These are phyloP conservation scores for Riparia riparia DNA, from an alignment of 2,113 vertebrate genomes.

Conservation along the genomic window DNA sequence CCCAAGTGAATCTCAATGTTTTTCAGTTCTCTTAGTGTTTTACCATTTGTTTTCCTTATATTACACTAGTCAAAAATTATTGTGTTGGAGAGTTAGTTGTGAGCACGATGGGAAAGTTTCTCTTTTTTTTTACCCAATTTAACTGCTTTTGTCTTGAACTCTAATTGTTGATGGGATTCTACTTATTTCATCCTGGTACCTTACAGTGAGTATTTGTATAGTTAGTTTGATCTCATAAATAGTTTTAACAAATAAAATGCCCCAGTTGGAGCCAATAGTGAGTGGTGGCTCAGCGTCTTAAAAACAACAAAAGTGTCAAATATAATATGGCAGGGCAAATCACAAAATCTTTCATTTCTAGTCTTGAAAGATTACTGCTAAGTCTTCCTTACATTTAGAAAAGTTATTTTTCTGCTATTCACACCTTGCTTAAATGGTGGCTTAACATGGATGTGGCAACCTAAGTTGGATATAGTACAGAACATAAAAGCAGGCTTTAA, in stretches of 20 bases:
- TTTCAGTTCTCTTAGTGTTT: constrained; percentile 40
- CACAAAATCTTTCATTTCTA: background rate
- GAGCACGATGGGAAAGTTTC: background rate
- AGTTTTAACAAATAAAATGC: background rate
- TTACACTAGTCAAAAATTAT: constrained; percentile 21
- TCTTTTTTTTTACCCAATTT: background rate
- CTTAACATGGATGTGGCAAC: background rate
- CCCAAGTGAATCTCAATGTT: constrained; percentile 41
- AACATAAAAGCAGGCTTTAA: background rate
- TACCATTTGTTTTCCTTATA: constrained; percentile 53
- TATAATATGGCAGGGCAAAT: background rate
- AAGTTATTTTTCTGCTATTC: background rate
- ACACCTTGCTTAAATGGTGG: background rate
- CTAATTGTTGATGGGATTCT: background rate
- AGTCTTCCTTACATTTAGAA: background rate
- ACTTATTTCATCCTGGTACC: background rate
- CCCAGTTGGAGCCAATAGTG: background rate
- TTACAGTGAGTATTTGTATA: background rate
- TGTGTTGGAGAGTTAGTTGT: constrained; percentile 12
- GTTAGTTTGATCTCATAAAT: background rate
- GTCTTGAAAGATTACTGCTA: background rate
- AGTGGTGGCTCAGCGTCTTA: background rate
- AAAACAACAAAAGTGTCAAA: background rate
- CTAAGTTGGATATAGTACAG: background rate
- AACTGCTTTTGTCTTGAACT: constrained; percentile 2